Conservation (phyloP, 2,113 vertebrate genomes). For the Panthera uncia region DNA sequence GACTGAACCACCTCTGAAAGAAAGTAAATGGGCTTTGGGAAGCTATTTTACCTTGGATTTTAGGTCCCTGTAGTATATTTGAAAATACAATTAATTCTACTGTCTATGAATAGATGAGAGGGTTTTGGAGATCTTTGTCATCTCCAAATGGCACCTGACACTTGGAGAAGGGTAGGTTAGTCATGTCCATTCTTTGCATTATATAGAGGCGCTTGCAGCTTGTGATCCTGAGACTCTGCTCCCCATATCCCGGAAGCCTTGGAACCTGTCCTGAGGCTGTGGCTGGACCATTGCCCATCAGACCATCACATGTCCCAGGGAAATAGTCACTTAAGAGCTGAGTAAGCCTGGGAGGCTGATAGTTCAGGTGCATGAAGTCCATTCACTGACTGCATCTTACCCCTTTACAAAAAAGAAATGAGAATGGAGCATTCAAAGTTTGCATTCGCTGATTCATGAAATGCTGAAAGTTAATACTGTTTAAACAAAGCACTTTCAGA, state of each 20-base stretch:
- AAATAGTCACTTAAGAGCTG: neutral
- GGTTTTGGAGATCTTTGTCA: neutral
- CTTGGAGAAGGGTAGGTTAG: neutral
- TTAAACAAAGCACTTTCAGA: neutral
- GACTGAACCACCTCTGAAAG: neutral
- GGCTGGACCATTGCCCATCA: neutral
- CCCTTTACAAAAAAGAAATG: neutral
- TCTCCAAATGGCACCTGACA: neutral
- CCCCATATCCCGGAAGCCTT: neutral
- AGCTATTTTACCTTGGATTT: neutral
- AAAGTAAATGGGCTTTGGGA: neutral
- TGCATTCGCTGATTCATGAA: neutral
- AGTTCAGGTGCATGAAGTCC: neutral
- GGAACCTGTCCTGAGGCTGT: neutral
- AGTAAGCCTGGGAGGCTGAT: neutral
- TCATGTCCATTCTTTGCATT: neutral
- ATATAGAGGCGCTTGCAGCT: neutral
- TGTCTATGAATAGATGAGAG: neutral
- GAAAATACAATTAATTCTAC: neutral
- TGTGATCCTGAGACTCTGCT: neutral
- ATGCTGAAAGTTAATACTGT: neutral
- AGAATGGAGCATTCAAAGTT: neutral
- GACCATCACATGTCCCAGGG: neutral
- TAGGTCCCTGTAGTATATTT: neutral
- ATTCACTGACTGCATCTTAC: neutral